Evolutionary conservation across 2,888 invertebrate species (phyloP), one percentile per base, ranked within the genome.

Genomic region (Luperina testacea): DNA sequence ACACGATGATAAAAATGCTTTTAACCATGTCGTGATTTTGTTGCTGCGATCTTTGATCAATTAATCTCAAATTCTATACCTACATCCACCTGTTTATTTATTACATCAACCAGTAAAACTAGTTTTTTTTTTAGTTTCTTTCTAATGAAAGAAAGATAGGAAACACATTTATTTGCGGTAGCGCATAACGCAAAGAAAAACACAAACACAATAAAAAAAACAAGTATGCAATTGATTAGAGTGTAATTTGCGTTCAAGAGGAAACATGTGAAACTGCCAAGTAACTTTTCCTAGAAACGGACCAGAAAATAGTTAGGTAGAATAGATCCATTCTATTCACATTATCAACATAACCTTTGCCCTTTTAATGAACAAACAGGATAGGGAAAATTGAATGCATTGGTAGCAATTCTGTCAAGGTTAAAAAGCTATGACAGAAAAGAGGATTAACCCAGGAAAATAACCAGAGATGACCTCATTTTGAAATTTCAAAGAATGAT

Each of bases 1-100:
- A 78, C 81, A 78, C 80, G 81, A 77, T 79, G 77, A 84, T 88
- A 88, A 80, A 86, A 88, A 83, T 82, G 32, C 68, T 80, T 72
- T 68, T 59, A 77, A 81, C 77, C 48, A 17, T 32, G 73, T 83
- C 83, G 20, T 86, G 83, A 83, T 79, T 86, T 79, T 75, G 79
- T 82, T 86, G 38, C 67, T 57, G n/a, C 13, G 64, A 72, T 77
- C 77, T 74, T 70, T 72, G 48, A 82, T 27, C 38, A 72, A 72
- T 74, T 63, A 72, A 84, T 84, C 32, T 76, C 15, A 38, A 69
- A 72, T 72, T 45, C 38, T 64, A 8, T n/a, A 68, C 17, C 38
- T 51, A n/a, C 15, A 63, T 45, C 32, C 53, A 71, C 59, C 42
- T 63, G 32, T 57, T 71, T 72, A 17, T 53, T 73, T 51, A 61